Evolutionary conservation across 2,113 vertebrate genomes (phyloP).

Genomic region (Eolophus roseicapilla): DNA sequence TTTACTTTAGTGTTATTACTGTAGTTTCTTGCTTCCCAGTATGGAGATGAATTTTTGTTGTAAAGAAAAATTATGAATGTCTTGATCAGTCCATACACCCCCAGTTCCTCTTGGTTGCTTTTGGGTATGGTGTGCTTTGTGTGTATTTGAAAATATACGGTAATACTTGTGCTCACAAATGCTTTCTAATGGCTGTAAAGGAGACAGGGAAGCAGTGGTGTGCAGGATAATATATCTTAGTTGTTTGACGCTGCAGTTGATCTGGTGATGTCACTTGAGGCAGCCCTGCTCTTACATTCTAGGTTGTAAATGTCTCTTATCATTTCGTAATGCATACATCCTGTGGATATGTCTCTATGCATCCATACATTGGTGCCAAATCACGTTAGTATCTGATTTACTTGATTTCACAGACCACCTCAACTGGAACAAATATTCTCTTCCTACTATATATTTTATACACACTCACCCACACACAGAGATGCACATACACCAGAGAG

Average conservation of each 20-base stretch:
- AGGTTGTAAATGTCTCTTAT: conserved; percentile 79
- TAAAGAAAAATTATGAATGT: conserved; percentile 42
- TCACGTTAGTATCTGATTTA: conserved; percentile 70
- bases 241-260: conserved; percentile 74
- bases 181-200: conserved; percentile 45
- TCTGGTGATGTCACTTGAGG: conserved; percentile 81
- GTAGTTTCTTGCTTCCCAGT: conserved; percentile 47
- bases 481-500: not conserved
- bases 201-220: conserved; percentile 45
- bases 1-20: conserved; percentile 65
- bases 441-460: conserved; percentile 35
- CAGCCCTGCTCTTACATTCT: conserved; percentile 76
- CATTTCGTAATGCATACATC: conserved; percentile 75
- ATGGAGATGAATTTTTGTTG: conserved; percentile 63
- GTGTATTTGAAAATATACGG: conserved; percentile 25
- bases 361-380: conserved; percentile 73
- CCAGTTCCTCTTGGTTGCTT: conserved; percentile 6
- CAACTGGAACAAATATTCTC: conserved; percentile 61
- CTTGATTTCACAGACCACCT: conserved; percentile 70
- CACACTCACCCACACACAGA: not conserved
- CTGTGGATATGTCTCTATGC: conserved; percentile 65
- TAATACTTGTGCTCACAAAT: conserved; percentile 19
- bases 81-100: not conserved
- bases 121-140: not conserved
- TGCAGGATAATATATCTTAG: conserved; percentile 69